phyloP scores from a whole-genome alignment of 2,113 vertebrate species.

The Grammomys dolichurus region DNA sequence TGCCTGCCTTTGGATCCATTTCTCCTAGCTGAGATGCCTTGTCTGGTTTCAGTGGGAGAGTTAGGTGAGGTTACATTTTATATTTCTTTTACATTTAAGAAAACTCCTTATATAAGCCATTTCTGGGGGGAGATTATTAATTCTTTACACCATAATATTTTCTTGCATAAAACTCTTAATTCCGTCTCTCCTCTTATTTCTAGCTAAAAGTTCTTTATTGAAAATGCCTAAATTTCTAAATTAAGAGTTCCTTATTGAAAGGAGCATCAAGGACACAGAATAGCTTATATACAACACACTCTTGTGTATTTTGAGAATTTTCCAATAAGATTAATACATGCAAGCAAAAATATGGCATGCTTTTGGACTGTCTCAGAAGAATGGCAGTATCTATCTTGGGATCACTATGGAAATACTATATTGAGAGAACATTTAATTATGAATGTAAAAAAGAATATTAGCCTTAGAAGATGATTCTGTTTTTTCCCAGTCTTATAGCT shows the following conservation, averaged over 20 bases:
- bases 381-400: neutral
- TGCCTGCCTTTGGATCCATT: too few species aligned
- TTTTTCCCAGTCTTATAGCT: constrained; percentile 48
- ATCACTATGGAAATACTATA: neutral
- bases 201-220: constrained; percentile 48
- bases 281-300: neutral
- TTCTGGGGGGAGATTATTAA: neutral
- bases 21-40: too few species aligned
- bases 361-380: constrained; percentile 24
- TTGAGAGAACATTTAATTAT: neutral
- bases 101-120: constrained; percentile 22
- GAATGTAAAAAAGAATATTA: neutral
- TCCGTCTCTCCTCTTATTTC: constrained; percentile 16
- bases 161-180: constrained; percentile 25
- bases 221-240: constrained; percentile 58
- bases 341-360: neutral
- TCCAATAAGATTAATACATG: constrained; percentile 27
- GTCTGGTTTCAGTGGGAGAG: neutral
- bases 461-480: constrained; percentile 1
- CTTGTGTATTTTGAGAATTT: constrained; percentile 54
- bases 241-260: constrained; percentile 30
- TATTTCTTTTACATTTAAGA: constrained; percentile 49
- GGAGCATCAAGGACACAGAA: neutral
- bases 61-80: neutral
- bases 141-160: constrained; percentile 38